Percentiles rank a stretch among this genome's conserved stretches.
phyloP scores from a whole-genome alignment of 1,140 invertebrate genomes.

The Lasioglossum baleicum region DNA sequence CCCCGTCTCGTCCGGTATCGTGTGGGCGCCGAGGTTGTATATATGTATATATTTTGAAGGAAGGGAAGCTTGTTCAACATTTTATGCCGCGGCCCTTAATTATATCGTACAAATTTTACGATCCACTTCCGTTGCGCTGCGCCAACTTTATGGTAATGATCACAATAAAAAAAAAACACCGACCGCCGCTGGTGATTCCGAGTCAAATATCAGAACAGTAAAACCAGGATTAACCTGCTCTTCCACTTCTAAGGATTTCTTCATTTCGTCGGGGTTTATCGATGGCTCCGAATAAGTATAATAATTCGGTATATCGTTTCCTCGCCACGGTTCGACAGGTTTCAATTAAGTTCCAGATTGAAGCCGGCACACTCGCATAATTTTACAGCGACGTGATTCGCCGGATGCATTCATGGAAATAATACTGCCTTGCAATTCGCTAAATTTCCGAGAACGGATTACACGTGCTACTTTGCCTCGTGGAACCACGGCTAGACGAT shows the following conservation, averaged over 20 bases:
- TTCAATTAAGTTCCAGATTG: not conserved
- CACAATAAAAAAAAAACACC: not conserved
- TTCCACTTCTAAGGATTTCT: not conserved
- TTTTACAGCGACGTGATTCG: too few species aligned
- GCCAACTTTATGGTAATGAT: conserved; percentile 16
- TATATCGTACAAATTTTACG: not conserved
- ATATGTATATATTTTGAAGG: not conserved
- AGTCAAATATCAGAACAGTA: conserved; percentile 3
- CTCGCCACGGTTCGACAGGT: not conserved
- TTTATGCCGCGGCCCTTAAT: conserved; percentile 16
- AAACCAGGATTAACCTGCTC: not conserved
- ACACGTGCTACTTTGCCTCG: too few species aligned
- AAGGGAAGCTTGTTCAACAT: not conserved
- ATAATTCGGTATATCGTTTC: not conserved
- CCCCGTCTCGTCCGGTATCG: not conserved
- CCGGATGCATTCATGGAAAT: too few species aligned
- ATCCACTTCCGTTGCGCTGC: not conserved
- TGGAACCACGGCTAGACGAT: too few species aligned
- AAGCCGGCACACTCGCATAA: too few species aligned
- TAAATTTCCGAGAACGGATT: too few species aligned
- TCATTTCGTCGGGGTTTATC: not conserved
- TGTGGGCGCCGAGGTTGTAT: not conserved
- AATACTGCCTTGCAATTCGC: too few species aligned
- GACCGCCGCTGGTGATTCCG: not conserved
- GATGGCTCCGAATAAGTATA: not conserved